Evolutionary conservation across 1,140 invertebrate genomes (phyloP).

Genomic region (Brachionus rubens): DNA sequence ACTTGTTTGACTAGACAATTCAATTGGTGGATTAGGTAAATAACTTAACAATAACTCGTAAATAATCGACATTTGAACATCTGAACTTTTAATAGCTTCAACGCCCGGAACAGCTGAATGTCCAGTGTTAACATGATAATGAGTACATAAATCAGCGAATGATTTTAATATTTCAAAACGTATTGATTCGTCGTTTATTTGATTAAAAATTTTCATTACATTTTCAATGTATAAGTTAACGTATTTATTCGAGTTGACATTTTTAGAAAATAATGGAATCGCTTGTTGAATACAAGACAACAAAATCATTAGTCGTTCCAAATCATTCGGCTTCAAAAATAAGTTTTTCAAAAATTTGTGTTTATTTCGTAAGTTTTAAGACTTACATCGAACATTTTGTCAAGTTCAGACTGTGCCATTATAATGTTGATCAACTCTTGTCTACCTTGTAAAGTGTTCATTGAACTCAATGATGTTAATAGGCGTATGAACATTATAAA

Average conservation of each 20-base stretch:
- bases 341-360: not conserved
- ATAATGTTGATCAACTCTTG: conserved; percentile 80
- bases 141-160: conserved; percentile 76
- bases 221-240: conserved; percentile 80
- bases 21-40: not conserved
- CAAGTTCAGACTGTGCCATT: conserved; percentile 74
- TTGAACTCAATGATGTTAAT: conserved; percentile 73
- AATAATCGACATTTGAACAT: conserved; percentile 56
- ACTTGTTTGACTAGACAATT: not conserved
- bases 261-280: conserved; percentile 59
- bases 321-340: conserved; percentile 64
- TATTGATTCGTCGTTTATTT: conserved; percentile 57
- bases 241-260: conserved; percentile 80
- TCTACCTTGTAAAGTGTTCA: conserved; percentile 72
- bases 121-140: conserved; percentile 63
- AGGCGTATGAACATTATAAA: conserved; percentile 83
- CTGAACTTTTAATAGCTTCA: conserved; percentile 71
- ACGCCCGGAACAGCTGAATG: conserved; percentile 59
- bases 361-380: conserved; percentile 18
- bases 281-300: conserved; percentile 43
- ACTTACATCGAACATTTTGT: conserved; percentile 69
- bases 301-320: conserved; percentile 69
- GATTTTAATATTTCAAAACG: conserved; percentile 80
- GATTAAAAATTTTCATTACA: conserved; percentile 63
- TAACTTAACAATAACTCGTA: not conserved